A percentile compares a stretch with the other conserved stretches of the same genome.
Evolutionary conservation across 2,113 vertebrate genomes (phyloP).

Genomic region (Cariama cristata): DNA sequence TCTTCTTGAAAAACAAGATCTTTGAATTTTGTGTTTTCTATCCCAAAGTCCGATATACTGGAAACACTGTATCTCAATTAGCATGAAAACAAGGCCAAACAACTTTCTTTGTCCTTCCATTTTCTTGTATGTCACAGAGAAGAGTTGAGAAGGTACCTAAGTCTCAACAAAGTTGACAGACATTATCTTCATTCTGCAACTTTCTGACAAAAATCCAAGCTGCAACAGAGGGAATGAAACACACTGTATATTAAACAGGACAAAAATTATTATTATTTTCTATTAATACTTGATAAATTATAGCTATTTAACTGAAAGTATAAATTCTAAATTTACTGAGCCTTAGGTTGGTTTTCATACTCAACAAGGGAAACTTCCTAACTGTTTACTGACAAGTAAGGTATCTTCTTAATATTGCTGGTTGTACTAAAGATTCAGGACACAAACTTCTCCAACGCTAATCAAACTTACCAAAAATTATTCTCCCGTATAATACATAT

Average conservation of each 20-base stretch:
- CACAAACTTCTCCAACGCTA: not conserved
- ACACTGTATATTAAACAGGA: not conserved
- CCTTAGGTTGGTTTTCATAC: not conserved
- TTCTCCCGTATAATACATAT: not conserved
- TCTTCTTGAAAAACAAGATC: not conserved
- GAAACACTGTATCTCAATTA: not conserved
- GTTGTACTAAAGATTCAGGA: not conserved
- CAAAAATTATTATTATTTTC: not conserved
- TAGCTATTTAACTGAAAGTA: not conserved
- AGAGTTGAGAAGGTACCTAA: not conserved
- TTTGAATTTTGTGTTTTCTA: not conserved
- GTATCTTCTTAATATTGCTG: not conserved
- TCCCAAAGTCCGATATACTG: not conserved
- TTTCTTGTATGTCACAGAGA: not conserved
- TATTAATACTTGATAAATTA: not conserved
- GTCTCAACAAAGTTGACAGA: not conserved
- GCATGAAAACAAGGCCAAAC: not conserved
- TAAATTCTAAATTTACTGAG: not conserved
- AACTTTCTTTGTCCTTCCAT: not conserved
- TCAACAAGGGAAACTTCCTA: not conserved
- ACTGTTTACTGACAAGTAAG: not conserved
- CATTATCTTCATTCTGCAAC: not conserved
- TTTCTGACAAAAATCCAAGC: not conserved
- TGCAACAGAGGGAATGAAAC: not conserved
- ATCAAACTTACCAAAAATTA: not conserved